phyloP scores from a whole-genome alignment of 2,888 invertebrate species.

The Temnothorax unifasciatus region DNA sequence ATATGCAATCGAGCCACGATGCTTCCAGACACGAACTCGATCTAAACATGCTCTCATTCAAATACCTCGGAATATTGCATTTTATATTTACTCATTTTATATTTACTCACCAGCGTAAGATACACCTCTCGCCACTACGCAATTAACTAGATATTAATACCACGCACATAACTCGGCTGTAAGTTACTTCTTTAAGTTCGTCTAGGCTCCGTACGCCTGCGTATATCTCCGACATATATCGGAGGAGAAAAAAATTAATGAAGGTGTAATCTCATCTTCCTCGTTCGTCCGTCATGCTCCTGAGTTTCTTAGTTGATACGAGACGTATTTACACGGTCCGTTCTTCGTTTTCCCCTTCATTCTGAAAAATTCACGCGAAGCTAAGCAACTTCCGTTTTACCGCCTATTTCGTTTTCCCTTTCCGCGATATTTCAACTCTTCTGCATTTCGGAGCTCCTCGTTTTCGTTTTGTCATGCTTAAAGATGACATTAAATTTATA shows the following conservation, averaged over 20 bases:
- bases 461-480: background rate
- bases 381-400: constrained; percentile 63
- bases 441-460: background rate
- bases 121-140: constrained; percentile 66
- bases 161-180: constrained; percentile 74
- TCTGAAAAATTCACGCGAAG: constrained; percentile 53
- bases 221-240: constrained; percentile 59
- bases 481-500: background rate
- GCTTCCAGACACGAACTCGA: background rate
- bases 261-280: constrained; percentile 70
- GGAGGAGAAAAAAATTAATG: constrained; percentile 57
- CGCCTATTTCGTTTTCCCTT: constrained; percentile 45
- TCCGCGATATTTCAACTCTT: constrained; percentile 42
- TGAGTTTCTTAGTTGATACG: constrained; percentile 34
- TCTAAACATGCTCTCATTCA: constrained; percentile 17
- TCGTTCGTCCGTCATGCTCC: constrained; percentile 46
- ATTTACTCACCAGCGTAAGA: constrained; percentile 46
- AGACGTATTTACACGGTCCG: constrained; percentile 21
- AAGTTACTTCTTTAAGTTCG: constrained; percentile 70
- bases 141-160: constrained; percentile 81
- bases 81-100: constrained; percentile 64
- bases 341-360: constrained; percentile 37
- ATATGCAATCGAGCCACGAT: constrained; percentile 15
- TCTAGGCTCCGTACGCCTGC: background rate
- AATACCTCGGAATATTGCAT: constrained; percentile 35